These are phyloP conservation scores for Oxygymnocypris stewartii DNA, from an alignment of 2,113 vertebrate genomes.

Conservation along the genomic window DNA sequence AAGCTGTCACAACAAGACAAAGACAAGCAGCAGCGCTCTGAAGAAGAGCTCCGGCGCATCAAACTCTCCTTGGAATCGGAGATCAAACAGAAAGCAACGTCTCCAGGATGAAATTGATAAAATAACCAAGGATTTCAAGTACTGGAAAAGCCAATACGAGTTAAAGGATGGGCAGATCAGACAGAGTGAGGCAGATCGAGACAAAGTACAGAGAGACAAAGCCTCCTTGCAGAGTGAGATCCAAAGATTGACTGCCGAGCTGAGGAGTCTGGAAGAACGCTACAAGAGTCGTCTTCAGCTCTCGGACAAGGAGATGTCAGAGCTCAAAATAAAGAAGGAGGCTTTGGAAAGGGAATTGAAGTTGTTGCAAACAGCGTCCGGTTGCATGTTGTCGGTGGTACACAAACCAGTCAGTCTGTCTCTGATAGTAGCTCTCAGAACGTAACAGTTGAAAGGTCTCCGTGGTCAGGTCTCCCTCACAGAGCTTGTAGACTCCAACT, in stretches of 20 bases:
- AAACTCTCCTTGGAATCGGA: slow-evolving; percentile 88
- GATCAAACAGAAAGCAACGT: slow-evolving; percentile 84
- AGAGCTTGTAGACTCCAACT: slow-evolving; percentile 79
- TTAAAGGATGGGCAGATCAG: slow-evolving; percentile 82
- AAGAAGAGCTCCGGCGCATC: slow-evolving; percentile 88
- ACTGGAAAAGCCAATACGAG: slow-evolving; percentile 89
- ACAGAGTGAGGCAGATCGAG: slow-evolving; percentile 82
- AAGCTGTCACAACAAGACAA: slow-evolving; percentile 93
- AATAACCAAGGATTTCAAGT: slow-evolving; percentile 85
- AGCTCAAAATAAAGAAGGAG: slow-evolving; percentile 77
- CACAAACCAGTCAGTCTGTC: slow-evolving; percentile 80
- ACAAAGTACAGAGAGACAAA: slow-evolving; percentile 85
- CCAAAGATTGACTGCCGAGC: slow-evolving; percentile 84
- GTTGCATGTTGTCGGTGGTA: slow-evolving; percentile 72
- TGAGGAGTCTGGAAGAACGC: slow-evolving; percentile 84
- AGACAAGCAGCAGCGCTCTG: slow-evolving; percentile 77
- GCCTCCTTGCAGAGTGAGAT: slow-evolving; percentile 81
- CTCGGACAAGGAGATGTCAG: slow-evolving; percentile 80
- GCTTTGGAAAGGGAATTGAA: slow-evolving; percentile 84
- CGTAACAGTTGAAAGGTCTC: slow-evolving; percentile 85
- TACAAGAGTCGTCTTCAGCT: slow-evolving; percentile 80
- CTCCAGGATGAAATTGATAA: slow-evolving; percentile 88
- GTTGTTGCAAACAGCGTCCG: slow-evolving; percentile 81
- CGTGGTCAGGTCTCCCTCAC: slow-evolving; percentile 78
- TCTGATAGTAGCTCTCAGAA: slow-evolving; percentile 6